phyloP scores from a whole-genome alignment of 2,797 vertebrate species.

The Discoglossus pictus region DNA sequence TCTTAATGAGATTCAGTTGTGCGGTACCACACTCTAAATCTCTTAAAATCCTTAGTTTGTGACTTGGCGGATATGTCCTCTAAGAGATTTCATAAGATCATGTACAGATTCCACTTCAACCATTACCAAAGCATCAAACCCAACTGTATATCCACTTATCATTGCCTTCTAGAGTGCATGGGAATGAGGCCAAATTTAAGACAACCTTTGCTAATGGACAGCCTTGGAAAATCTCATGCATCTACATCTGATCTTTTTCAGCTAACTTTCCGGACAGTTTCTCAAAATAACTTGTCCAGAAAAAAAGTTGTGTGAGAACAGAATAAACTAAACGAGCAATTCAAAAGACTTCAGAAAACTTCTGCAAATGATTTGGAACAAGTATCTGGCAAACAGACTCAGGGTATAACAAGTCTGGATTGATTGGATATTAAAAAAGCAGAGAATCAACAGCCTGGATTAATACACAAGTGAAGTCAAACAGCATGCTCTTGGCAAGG shows the following conservation, averaged over 20 bases:
- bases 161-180: no score
- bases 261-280: conserved; percentile 37
- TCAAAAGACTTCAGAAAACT: conserved; percentile 44
- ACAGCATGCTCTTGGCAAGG: conserved; percentile 39
- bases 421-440: conserved; percentile 40
- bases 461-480: conserved; percentile 44
- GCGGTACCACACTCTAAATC: no score
- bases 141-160: no score
- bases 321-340: conserved; percentile 16
- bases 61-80: no score
- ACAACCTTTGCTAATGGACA: background rate
- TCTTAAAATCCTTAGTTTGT: no score
- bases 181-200: no score
- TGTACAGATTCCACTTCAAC: no score
- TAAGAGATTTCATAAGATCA: no score
- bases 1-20: no score
- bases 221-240: background rate
- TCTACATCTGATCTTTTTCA: conserved; percentile 36
- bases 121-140: no score
- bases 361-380: conserved; percentile 32
- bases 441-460: conserved; percentile 48
- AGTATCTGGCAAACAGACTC: conserved; percentile 44
- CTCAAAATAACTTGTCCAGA: conserved; percentile 16
- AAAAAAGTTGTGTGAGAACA: conserved; percentile 34
- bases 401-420: conserved; percentile 36